Conservation (phyloP, 2,113 vertebrate genomes). For the Pimephales promelas region DNA sequence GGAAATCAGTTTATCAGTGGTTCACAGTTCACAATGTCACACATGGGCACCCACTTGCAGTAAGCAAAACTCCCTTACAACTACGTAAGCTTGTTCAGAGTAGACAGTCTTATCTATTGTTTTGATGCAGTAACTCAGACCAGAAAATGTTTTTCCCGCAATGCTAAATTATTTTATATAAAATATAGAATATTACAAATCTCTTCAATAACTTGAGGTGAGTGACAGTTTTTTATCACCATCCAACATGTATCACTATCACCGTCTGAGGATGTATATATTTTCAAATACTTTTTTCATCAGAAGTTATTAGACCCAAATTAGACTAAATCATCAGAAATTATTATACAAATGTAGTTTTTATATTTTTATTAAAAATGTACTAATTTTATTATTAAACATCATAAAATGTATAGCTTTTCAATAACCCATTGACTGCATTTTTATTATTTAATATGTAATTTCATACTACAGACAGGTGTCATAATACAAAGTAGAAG, state of each 20-base stretch:
- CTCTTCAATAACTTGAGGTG: conserved; percentile 3
- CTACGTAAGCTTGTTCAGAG: conserved; percentile 27
- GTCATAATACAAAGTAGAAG: not conserved
- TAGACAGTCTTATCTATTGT: conserved; percentile 45
- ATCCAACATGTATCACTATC: too few species aligned
- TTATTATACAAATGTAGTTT: not conserved
- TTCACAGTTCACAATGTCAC: conserved; percentile 58
- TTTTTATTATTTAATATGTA: not conserved
- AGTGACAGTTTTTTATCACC: conserved; percentile 15
- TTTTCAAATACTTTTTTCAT: not conserved
- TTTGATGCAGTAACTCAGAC: conserved; percentile 23
- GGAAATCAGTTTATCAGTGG: conserved; percentile 65
- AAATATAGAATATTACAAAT: not conserved
- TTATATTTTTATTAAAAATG: not conserved
- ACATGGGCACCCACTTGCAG: conserved; percentile 34
- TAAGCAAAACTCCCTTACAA: conserved; percentile 31
- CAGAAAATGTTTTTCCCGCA: not conserved
- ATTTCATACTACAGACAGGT: not conserved
- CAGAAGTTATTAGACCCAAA: not conserved
- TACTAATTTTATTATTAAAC: not conserved
- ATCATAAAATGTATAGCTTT: not conserved
- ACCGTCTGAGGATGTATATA: not conserved
- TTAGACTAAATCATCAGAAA: not conserved
- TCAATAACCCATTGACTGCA: not conserved
- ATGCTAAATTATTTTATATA: not conserved